Percentiles rank a stretch among this genome's conserved stretches.
These are phyloP conservation scores for Drosophila bipectinata DNA, from an alignment of 1,140 invertebrate genomes.

Conservation along the genomic window DNA sequence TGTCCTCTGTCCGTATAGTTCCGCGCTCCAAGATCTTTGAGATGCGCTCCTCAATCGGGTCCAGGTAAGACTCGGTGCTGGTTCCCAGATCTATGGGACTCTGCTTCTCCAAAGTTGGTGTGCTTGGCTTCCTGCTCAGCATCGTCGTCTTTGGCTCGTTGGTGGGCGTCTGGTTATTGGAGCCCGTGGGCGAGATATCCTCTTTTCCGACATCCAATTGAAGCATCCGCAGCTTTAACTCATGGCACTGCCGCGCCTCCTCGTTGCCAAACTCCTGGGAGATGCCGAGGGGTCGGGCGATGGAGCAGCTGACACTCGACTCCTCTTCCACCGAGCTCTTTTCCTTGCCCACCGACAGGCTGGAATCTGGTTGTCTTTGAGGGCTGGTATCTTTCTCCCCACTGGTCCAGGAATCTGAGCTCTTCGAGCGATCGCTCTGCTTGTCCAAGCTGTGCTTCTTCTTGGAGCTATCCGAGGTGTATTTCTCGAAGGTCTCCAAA, in stretches of 20 bases:
- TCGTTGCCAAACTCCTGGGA: constrained; percentile 88
- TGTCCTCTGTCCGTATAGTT: constrained; percentile 58
- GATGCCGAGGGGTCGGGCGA: constrained; percentile 90
- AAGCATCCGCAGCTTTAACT: constrained; percentile 79
- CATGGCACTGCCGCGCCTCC: constrained; percentile 85
- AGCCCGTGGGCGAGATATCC: constrained; percentile 50
- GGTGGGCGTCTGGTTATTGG: constrained; percentile 66
- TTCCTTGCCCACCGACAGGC: constrained; percentile 85
- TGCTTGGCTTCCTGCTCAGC: constrained; percentile 85
- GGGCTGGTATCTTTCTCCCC: constrained; percentile 86
- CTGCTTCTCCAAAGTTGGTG: constrained; percentile 87
- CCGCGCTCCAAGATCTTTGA: constrained; percentile 69
- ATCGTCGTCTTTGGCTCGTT: constrained; percentile 59
- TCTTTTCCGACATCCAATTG: constrained; percentile 64
- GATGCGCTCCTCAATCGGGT: constrained; percentile 79
- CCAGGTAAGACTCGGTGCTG: constrained; percentile 75
- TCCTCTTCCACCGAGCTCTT: constrained; percentile 89
- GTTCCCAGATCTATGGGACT: constrained; percentile 85
- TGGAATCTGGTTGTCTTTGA: constrained; percentile 76
- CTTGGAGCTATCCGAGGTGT: constrained; percentile 62
- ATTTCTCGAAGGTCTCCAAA: constrained; percentile 74
- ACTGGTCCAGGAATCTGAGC: constrained; percentile 88
- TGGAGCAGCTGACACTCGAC: constrained; percentile 91
- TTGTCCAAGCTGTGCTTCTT: constrained; percentile 85
- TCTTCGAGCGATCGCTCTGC: constrained; percentile 87